Conservation (phyloP, 2,113 vertebrate species). For the Coregonus clupeaformis region DNA sequence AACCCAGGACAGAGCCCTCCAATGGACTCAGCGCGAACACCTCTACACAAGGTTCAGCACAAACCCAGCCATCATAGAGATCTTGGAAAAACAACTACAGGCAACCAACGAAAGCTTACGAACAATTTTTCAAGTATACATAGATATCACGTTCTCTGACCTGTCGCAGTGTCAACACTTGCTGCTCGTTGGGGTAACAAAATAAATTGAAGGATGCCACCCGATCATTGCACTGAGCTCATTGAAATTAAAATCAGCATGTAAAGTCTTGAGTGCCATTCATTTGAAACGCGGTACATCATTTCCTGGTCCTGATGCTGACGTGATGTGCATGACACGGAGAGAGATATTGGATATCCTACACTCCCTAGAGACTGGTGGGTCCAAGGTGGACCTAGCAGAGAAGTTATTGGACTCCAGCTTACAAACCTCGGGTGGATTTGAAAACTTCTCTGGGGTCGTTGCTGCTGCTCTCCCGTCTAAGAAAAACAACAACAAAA, state of each 20-base stretch:
- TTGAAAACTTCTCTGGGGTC: constrained; percentile 49
- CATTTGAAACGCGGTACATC: constrained; percentile 10
- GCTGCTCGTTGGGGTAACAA: constrained; percentile 68
- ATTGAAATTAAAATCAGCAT: constrained; percentile 63
- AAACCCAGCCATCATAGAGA: constrained; percentile 53
- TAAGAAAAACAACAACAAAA: background rate
- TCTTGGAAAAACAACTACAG: constrained; percentile 67
- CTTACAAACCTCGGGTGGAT: constrained; percentile 33
- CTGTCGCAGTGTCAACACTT: constrained; percentile 70
- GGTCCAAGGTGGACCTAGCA: background rate
- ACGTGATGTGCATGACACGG: constrained; percentile 62
- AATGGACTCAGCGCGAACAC: constrained; percentile 80
- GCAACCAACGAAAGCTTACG: constrained; percentile 45
- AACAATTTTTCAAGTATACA: constrained; percentile 33
- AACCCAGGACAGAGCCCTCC: constrained; percentile 69
- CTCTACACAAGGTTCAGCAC: constrained; percentile 67
- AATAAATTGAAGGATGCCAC: constrained; percentile 53
- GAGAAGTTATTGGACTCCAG: constrained; percentile 46
- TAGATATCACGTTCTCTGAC: constrained; percentile 57
- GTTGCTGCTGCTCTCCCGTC: constrained; percentile 67
- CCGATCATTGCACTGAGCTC: constrained; percentile 45
- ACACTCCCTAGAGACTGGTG: constrained; percentile 26
- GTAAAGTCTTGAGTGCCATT: constrained; percentile 59
- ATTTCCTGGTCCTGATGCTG: constrained; percentile 40
- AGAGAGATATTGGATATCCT: constrained; percentile 48